These are phyloP conservation scores for Episyrphus balteatus DNA, from an alignment of 1,140 invertebrate genomes.

Conservation along the genomic window DNA sequence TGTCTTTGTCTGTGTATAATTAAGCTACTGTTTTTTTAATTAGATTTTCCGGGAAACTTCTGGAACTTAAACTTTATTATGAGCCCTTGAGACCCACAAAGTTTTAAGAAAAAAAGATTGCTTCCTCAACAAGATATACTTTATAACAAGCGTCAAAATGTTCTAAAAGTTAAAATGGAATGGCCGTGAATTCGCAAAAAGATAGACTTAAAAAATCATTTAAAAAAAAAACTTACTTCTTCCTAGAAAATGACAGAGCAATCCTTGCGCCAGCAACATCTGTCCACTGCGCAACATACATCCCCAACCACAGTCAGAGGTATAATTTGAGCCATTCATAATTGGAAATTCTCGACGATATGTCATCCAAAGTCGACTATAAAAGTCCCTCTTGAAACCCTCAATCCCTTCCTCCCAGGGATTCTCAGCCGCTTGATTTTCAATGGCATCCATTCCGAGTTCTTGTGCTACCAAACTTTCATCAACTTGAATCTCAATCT, in stretches of 20 bases:
- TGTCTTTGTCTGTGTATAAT: too few relatives aligned
- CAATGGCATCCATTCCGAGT: constrained; percentile 43
- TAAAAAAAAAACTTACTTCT: constrained; percentile 41
- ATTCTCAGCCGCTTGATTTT: constrained; percentile 40
- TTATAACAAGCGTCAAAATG: too few relatives aligned
- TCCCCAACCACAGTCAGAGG: constrained; percentile 78
- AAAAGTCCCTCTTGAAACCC: constrained; percentile 66
- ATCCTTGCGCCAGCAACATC: constrained; percentile 72
- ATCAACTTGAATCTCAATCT: constrained; percentile 24
- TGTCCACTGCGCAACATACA: constrained; percentile 84
- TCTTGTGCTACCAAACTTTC: constrained; percentile 34
- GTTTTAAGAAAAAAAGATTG: too few relatives aligned
- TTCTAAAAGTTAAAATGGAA: too few relatives aligned
- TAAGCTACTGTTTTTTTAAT: too few relatives aligned
- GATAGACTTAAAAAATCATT: background rate
- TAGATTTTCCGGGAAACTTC: too few relatives aligned
- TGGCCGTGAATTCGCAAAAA: too few relatives aligned
- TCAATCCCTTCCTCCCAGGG: constrained; percentile 56
- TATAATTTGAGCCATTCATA: constrained; percentile 62
- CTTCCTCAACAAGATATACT: too few relatives aligned
- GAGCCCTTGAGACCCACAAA: too few relatives aligned
- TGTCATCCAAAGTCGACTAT: constrained; percentile 68
- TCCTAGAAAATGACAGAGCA: constrained; percentile 66
- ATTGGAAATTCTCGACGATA: constrained; percentile 71
- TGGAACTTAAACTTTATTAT: too few relatives aligned